Base-by-base conservation (phyloP, 2,797 vertebrate species). In the Schizopygopsis malacanthus region DNA sequence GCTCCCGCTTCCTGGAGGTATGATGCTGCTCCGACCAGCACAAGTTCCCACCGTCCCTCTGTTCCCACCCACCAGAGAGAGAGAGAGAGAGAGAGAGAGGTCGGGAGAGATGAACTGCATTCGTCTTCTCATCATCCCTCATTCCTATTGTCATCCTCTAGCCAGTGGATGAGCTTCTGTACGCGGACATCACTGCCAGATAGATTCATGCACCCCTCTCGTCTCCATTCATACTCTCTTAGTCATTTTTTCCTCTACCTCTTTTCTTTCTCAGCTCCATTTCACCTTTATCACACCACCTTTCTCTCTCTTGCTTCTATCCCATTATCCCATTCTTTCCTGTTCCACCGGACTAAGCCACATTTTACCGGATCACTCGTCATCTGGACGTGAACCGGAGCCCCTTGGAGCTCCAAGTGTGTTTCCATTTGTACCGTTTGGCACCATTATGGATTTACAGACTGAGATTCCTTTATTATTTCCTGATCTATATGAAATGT, bases 1-100 rank as follows among this genome's bases (percentile, higher is more conserved):
- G 96, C 94, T 96, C 98, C 82, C 97, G 98, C 63, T 99, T 99
- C 96, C 95, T 99, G 94, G 98, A 99, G 94, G 98, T 99, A 99
- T 99, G 98, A 99, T 98, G 96, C 95, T 92, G 91, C 90, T 7
- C 89, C 90, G 13, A 61, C 92, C 67, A 90, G 91, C 90, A 90
- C 90, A 92, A 90, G 84, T 88, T 91, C 90, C 90, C 87, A 16
- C 45, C 69, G 37, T 25, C 22, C 86, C 77, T 90, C 90, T 89
- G 86, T 16, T 47, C 69, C 86, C 72, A 79, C 81, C 59, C 50
- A 78, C 79, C 25, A 87, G 84, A 85, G 79, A 91, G 90, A 91
- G 91, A 37, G 78, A 80, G 85, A 82, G 83, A 75, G 73, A 91
- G 90, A 37, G 78, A 81, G 85, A 82, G 83, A 79, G 75, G 71